Evolutionary conservation across 2,797 vertebrate species (phyloP).

Genomic region (Enteromius afrohamiltoni): DNA sequence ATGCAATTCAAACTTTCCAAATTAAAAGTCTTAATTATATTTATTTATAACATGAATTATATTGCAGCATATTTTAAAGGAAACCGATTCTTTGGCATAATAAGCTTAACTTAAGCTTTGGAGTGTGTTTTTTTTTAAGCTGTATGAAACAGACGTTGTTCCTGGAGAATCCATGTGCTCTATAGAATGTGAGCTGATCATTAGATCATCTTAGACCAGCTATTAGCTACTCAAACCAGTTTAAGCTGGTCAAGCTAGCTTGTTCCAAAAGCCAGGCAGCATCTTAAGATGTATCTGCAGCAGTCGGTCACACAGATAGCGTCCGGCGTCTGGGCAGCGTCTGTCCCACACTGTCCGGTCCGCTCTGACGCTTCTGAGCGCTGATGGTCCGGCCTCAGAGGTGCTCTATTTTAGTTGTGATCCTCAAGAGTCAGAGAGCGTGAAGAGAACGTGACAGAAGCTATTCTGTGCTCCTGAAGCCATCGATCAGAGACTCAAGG

Average conservation of each 20-base stretch:
- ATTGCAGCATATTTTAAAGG: not conserved
- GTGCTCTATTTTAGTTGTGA: conserved; percentile 41
- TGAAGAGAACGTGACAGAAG: conserved; percentile 5
- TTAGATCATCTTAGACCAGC: not conserved
- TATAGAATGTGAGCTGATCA: not conserved
- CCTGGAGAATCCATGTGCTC: not conserved
- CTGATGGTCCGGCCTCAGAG: not conserved
- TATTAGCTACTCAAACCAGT: not conserved
- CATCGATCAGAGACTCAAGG: conserved; percentile 33
- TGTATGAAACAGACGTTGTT: not conserved
- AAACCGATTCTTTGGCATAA: not conserved
- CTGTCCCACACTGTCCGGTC: not conserved
- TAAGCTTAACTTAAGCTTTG: not conserved
- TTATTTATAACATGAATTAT: too few species aligned
- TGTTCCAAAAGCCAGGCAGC: not conserved
- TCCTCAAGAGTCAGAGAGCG: conserved; percentile 29
- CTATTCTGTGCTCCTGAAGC: conserved; percentile 11
- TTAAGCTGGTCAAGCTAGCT: not conserved
- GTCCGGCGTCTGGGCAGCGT: not conserved
- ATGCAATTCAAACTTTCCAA: not conserved
- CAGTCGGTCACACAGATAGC: not conserved
- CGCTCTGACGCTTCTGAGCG: conserved; percentile 16
- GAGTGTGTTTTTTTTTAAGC: not conserved
- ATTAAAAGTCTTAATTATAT: too few species aligned
- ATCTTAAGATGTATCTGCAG: not conserved